Conservation (phyloP, 2,888 invertebrate species). For the Ephialtes manifestator region DNA sequence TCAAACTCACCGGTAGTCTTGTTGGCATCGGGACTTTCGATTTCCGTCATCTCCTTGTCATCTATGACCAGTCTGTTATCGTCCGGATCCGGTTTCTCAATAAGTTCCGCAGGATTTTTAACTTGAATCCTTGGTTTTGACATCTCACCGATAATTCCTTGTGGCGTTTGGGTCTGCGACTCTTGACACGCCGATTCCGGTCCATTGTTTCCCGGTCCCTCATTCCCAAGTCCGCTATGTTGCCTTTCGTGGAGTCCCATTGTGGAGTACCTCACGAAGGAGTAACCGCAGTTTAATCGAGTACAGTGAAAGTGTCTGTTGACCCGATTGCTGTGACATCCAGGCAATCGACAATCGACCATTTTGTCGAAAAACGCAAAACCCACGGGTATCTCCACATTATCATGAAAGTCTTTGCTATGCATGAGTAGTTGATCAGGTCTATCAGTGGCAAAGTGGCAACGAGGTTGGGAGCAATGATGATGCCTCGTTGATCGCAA, state of each 20-base stretch:
- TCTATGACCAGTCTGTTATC: slow-evolving; percentile 79
- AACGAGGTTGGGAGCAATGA: slow-evolving; percentile 94
- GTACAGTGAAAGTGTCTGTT: slow-evolving; percentile 93
- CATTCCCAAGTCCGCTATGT: slow-evolving; percentile 86
- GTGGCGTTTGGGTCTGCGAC: slow-evolving; percentile 69
- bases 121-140: slow-evolving; percentile 84
- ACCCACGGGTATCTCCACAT: slow-evolving; percentile 93
- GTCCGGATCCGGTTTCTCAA: slow-evolving; percentile 80
- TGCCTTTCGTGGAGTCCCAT: slow-evolving; percentile 92
- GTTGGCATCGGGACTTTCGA: slow-evolving; percentile 80
- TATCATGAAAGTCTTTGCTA: slow-evolving; percentile 94
- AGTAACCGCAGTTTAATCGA: slow-evolving; percentile 90
- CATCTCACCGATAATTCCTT: slow-evolving; percentile 68
- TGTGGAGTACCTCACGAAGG: slow-evolving; percentile 91
- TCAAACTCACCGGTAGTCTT: slow-evolving; percentile 84
- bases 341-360: slow-evolving; percentile 90
- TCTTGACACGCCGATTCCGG: slow-evolving; percentile 70
- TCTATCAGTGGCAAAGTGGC: slow-evolving; percentile 94
- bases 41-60: slow-evolving; percentile 79
- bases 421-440: slow-evolving; percentile 93
- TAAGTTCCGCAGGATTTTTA: slow-evolving; percentile 83
- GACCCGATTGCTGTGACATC: slow-evolving; percentile 91
- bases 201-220: slow-evolving; percentile 49
- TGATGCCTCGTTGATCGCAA: slow-evolving; percentile 91
- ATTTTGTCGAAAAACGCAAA: slow-evolving; percentile 94